These are phyloP conservation scores for Sphinx pinastri DNA, from an alignment of 2,888 invertebrate species.

Conservation along the genomic window DNA sequence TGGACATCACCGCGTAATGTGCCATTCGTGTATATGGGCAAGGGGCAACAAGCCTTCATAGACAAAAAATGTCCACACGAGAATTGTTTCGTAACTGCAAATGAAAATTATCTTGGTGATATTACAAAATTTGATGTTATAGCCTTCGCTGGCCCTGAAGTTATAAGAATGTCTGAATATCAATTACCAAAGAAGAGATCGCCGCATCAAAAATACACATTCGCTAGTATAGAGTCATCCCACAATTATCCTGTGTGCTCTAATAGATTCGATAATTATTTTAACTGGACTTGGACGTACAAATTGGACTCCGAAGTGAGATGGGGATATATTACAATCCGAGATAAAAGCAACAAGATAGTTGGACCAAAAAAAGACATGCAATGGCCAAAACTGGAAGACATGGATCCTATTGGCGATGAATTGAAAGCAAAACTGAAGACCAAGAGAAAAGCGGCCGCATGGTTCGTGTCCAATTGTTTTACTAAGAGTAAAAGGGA, in stretches of 20 bases:
- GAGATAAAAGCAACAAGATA: constrained; percentile 49
- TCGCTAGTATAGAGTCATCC: constrained; percentile 61
- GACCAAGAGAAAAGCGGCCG: constrained; percentile 48
- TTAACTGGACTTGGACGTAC: constrained; percentile 71
- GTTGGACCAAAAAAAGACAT: constrained; percentile 62
- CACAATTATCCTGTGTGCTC: constrained; percentile 54
- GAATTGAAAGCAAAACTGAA: constrained; percentile 47
- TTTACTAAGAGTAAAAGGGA: constrained; percentile 39
- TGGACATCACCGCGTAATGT: constrained; percentile 56
- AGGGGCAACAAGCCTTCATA: constrained; percentile 55
- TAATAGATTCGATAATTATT: constrained; percentile 50
- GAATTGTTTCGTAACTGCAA: constrained; percentile 58
- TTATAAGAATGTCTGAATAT: constrained; percentile 21
- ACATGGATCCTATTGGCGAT: constrained; percentile 53
- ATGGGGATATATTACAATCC: constrained; percentile 61
- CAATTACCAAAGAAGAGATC: constrained; percentile 47
- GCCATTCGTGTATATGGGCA: constrained; percentile 59
- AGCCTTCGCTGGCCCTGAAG: constrained; percentile 40
- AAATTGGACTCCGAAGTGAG: constrained; percentile 59
- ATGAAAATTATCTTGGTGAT: constrained; percentile 38
- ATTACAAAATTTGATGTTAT: constrained; percentile 44
- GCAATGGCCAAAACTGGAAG: constrained; percentile 56
- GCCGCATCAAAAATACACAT: constrained; percentile 60
- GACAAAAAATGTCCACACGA: constrained; percentile 53
- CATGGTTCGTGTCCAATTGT: constrained; percentile 56